Conservation (phyloP, 2,888 invertebrate species). For the Scaptomyza flava region DNA sequence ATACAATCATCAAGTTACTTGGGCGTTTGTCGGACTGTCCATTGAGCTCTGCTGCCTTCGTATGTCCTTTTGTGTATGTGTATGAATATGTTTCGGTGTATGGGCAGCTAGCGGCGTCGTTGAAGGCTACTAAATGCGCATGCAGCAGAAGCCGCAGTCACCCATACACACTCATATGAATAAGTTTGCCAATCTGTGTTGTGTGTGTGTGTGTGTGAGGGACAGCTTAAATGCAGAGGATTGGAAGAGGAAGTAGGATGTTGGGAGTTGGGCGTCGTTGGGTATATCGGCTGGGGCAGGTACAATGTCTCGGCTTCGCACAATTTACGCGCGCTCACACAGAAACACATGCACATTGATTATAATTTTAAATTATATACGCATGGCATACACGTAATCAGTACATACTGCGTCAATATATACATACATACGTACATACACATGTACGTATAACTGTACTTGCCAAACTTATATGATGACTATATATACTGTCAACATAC, state of each 20-base stretch:
- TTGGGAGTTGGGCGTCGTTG: conserved; percentile 2
- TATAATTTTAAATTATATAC: conserved; percentile 82
- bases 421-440: conserved; percentile 12
- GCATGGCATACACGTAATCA: conserved; percentile 31
- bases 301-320: conserved; percentile 74
- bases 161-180: conserved; percentile 71
- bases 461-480: conserved; percentile 66
- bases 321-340: conserved; percentile 73
- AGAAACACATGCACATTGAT: conserved; percentile 66
- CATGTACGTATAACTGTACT: conserved; percentile 61
- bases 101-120: conserved; percentile 64
- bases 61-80: conserved; percentile 64
- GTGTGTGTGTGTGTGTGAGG: conserved; percentile 42
- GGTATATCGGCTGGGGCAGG: conserved; percentile 35
- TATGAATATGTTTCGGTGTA: conserved; percentile 33
- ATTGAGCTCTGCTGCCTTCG: conserved; percentile 65
- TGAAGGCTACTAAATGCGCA: conserved; percentile 80
- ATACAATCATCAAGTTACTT: conserved; percentile 76
- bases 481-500: conserved; percentile 40
- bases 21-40: conserved; percentile 70
- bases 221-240: conserved; percentile 59
- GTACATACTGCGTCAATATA: conserved; percentile 23
- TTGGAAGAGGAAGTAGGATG: neutral
- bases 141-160: conserved; percentile 59
- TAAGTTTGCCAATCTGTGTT: conserved; percentile 54